Evolutionary conservation across 2,888 invertebrate species (phyloP).

Genomic region (Hypomecis atomaria): DNA sequence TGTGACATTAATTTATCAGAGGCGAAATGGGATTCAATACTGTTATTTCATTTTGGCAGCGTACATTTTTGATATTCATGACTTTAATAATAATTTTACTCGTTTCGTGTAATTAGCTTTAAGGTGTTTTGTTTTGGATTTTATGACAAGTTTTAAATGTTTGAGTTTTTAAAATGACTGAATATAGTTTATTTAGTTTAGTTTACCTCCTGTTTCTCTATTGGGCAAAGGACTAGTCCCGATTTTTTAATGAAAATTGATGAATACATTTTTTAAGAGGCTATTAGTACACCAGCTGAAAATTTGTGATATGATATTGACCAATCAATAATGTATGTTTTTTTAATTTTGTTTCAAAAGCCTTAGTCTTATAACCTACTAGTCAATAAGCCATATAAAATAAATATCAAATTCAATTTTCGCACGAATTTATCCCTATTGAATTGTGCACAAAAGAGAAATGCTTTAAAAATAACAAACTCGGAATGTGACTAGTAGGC

Average conservation of each 20-base stretch:
- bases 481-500: not conserved
- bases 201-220: no score
- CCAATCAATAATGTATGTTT: no score
- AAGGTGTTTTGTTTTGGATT: no score
- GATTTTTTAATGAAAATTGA: no score
- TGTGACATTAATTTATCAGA: constrained; percentile 13
- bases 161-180: not conserved
- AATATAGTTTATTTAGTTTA: no score
- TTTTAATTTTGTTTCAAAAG: no score
- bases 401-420: not conserved
- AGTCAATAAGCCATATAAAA: not conserved
- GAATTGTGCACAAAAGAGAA: not conserved
- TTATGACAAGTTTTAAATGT: not conserved
- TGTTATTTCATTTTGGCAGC: constrained; percentile 16
- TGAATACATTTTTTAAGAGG: no score
- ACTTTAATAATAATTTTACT: constrained; percentile 3
- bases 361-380: not conserved
- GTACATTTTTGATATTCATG: constrained; percentile 2
- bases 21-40: constrained; percentile 8
- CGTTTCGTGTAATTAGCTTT: not conserved
- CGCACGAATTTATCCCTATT: not conserved
- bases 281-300: no score
- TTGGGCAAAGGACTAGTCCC: no score
- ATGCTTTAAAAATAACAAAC: not conserved
- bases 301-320: no score